These are phyloP conservation scores for Mesembrinibis cayennensis DNA, from an alignment of 2,113 vertebrate species.

Conservation along the genomic window DNA sequence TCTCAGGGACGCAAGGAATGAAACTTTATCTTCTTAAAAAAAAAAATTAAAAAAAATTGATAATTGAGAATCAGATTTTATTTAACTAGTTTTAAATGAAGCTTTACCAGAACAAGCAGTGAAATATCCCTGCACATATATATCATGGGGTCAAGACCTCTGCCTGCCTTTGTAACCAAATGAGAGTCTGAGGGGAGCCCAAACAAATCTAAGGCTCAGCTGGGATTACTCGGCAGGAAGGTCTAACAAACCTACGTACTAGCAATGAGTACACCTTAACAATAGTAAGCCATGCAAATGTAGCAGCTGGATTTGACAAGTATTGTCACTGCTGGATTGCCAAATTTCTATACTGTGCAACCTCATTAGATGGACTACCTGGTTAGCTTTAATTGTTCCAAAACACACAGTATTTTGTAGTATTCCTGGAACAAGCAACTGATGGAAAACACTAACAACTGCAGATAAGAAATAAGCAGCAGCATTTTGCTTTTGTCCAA, in stretches of 20 bases:
- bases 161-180: not conserved
- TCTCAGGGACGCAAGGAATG: not conserved
- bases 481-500: not conserved
- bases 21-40: not conserved
- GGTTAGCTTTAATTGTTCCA: not conserved
- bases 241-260: not conserved
- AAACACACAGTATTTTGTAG: not conserved
- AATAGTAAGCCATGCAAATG: not conserved
- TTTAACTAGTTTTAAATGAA: not conserved
- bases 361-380: not conserved
- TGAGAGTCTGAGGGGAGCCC: not conserved
- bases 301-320: not conserved
- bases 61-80: not conserved
- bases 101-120: not conserved
- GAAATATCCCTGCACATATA: not conserved
- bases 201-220: not conserved
- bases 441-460: not conserved
- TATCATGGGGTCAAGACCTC: not conserved
- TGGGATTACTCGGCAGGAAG: not conserved
- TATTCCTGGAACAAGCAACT: not conserved
- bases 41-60: not conserved
- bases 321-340: not conserved
- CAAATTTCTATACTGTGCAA: not conserved
- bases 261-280: rapidly evolving
- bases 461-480: not conserved